Evolutionary conservation across 2,888 invertebrate species (phyloP).

Genomic region (Heliconius ethilla): DNA sequence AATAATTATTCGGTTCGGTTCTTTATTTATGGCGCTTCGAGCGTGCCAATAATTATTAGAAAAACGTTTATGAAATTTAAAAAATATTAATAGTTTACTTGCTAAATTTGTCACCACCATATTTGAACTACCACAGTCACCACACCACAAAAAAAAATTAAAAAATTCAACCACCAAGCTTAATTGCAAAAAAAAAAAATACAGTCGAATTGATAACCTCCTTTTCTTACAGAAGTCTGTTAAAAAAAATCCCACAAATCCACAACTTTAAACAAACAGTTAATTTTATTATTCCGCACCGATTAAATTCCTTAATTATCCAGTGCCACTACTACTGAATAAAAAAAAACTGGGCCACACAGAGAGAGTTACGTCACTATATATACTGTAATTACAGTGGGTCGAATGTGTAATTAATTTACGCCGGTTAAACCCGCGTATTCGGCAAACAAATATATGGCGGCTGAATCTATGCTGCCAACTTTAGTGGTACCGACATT

Average conservation of each 20-base stretch:
- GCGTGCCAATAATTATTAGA: too few relatives aligned
- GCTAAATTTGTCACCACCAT: background rate
- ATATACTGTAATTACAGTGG: slow-evolving; percentile 63
- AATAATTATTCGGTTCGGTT: too few relatives aligned
- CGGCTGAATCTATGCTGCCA: slow-evolving; percentile 46
- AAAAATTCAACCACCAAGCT: background rate
- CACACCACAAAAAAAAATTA: background rate
- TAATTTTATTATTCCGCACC: slow-evolving; percentile 16
- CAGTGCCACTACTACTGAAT: slow-evolving; percentile 46
- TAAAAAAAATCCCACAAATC: background rate
- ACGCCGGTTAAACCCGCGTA: slow-evolving; percentile 56
- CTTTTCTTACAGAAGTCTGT: too few relatives aligned
- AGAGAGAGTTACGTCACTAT: slow-evolving; percentile 59
- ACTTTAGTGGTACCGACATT: slow-evolving; percentile 47
- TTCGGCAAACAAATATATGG: slow-evolving; percentile 58
- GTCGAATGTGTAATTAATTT: slow-evolving; percentile 71
- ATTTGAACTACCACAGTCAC: background rate
- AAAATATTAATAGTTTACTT: too few relatives aligned
- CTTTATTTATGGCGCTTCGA: too few relatives aligned
- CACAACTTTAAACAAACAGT: background rate
- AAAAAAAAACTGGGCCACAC: slow-evolving; percentile 65
- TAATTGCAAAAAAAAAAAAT: background rate
- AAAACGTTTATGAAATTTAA: background rate
- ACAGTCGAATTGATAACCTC: too few relatives aligned
- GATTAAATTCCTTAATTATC: slow-evolving; percentile 57